These are phyloP conservation scores for Thunnus thynnus DNA, from an alignment of 2,113 vertebrate species.

Conservation along the genomic window DNA sequence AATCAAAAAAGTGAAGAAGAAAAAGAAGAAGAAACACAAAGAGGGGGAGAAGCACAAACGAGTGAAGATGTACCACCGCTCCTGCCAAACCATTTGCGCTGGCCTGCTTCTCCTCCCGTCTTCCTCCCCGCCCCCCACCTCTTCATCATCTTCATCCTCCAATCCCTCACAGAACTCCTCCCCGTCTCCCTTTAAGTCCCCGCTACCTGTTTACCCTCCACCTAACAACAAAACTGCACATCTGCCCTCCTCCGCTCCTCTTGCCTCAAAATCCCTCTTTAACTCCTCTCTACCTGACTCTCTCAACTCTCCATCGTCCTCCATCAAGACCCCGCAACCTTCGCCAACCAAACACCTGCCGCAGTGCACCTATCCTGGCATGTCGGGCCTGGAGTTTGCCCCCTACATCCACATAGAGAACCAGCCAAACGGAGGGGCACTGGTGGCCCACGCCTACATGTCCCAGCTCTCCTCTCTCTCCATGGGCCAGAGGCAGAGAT, in stretches of 20 bases:
- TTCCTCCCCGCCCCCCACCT: slow-evolving; percentile 65
- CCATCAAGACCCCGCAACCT: slow-evolving; percentile 82
- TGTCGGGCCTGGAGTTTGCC: slow-evolving; percentile 92
- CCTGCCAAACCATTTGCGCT: slow-evolving; percentile 94
- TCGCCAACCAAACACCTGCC: slow-evolving; percentile 74
- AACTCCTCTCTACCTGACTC: slow-evolving; percentile 59
- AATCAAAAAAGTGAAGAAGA: slow-evolving; percentile 99
- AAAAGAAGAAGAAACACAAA: slow-evolving; percentile 99
- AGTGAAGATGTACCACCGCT: slow-evolving; percentile 97
- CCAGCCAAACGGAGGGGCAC: slow-evolving; percentile 97
- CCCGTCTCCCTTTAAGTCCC: slow-evolving; percentile 85
- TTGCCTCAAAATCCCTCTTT: slow-evolving; percentile 15
- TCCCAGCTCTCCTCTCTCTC: slow-evolving; percentile 94
- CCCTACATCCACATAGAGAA: slow-evolving; percentile 94
- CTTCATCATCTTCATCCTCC: slow-evolving; percentile 39
- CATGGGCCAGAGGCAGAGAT: slow-evolving; percentile 92
- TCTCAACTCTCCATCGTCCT: slow-evolving; percentile 77
- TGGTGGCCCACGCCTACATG: slow-evolving; percentile 94
- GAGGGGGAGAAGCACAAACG: slow-evolving; percentile 95
- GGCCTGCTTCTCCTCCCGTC: slow-evolving; percentile 88
- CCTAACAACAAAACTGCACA: slow-evolving; percentile 60
- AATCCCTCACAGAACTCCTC: slow-evolving; percentile 46
- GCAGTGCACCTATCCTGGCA: slow-evolving; percentile 76
- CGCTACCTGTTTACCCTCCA: slow-evolving; percentile 80
- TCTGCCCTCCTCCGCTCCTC: slow-evolving; percentile 21